phyloP scores from a whole-genome alignment of 2,113 vertebrate genomes.

The Petromus typicus region DNA sequence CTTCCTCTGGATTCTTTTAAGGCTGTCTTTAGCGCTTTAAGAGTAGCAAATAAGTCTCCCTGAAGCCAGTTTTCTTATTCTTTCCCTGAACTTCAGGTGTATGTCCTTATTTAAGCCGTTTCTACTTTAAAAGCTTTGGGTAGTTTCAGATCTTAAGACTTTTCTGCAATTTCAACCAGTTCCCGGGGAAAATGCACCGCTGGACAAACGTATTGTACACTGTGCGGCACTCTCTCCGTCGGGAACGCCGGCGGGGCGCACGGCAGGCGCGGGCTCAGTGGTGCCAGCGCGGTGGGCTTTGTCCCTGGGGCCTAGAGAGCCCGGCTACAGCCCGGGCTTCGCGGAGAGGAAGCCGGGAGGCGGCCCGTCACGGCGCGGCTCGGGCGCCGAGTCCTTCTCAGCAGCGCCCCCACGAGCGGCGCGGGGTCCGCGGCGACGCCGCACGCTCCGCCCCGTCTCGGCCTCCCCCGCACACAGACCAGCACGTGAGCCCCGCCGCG shows the following conservation, averaged over 20 bases:
- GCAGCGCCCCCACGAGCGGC: slow-evolving; percentile 71
- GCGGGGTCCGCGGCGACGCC: background rate
- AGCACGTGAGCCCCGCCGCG: slow-evolving; percentile 70
- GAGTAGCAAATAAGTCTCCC: background rate
- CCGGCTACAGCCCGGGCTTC: background rate
- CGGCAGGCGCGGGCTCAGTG: background rate
- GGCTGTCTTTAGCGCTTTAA: background rate
- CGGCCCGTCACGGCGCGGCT: background rate
- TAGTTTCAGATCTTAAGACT: slow-evolving; percentile 36
- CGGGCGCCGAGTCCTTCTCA: background rate
- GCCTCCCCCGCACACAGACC: slow-evolving; percentile 60
- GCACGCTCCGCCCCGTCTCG: slow-evolving; percentile 40
- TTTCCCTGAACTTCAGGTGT: slow-evolving; percentile 13
- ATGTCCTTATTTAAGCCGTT: background rate
- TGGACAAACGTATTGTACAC: background rate
- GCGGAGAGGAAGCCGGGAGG: background rate
- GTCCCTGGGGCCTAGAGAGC: background rate
- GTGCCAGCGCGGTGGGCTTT: slow-evolving; percentile 2
- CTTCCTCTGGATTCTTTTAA: background rate
- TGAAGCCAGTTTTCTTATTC: background rate
- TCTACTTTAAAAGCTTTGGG: background rate
- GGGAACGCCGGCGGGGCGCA: background rate
- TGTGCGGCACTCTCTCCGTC: background rate
- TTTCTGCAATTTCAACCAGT: slow-evolving; percentile 2
- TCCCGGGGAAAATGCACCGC: background rate